Base-by-base conservation (phyloP, 2,888 invertebrate species). In the Schrankia costaestrigalis region DNA sequence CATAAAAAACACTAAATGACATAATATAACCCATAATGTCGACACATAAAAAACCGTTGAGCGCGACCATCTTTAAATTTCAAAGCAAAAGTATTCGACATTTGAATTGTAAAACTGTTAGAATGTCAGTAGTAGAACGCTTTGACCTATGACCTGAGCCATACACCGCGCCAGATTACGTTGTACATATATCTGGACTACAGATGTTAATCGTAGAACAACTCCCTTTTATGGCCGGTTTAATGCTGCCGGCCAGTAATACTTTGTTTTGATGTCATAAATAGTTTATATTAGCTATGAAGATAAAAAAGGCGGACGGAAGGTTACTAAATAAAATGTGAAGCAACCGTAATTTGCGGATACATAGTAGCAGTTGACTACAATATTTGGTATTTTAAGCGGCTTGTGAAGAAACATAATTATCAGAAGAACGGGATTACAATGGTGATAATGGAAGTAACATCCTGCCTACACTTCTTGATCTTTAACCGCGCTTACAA, bases 131-230 rank as follows among this genome's bases (percentile, higher is more conserved):
- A 63, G 58, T 57, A 46, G 45, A 52, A 50, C 51, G 47, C 23
- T 13, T 24, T 27, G 62, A 68, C 73, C 65, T 59, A 50, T 49
- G 60, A 75, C 74, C 56, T 58, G 56, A 35, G 36, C 31, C 33
- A 36, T 26, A 32, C 18, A 38, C 46, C 56, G 56, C 54, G 52
- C 52, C 46, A 61, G 65, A 71, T 73, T 72, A 78, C 66, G 63
- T 56, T 58, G 61, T 70, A 63, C 67, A 61, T 64, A 64, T 68
- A 68, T 71, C 70, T 72, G 61, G 46, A 58, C 46, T 64, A 77
- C 75, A 81, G 74, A 81, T 82, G 76, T 69, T 75, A 73, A 81
- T 81, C 79, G 58, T 62, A 50, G 52, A 49, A 57, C 60, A 63
- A 61, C 61, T 67, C 56, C 67, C 62, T 41, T 73, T 73, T 75